Evolutionary conservation across 2,888 invertebrate species (phyloP), one percentile per base, ranked within the genome.

Genomic region (Steinernema carpocapsae): DNA sequence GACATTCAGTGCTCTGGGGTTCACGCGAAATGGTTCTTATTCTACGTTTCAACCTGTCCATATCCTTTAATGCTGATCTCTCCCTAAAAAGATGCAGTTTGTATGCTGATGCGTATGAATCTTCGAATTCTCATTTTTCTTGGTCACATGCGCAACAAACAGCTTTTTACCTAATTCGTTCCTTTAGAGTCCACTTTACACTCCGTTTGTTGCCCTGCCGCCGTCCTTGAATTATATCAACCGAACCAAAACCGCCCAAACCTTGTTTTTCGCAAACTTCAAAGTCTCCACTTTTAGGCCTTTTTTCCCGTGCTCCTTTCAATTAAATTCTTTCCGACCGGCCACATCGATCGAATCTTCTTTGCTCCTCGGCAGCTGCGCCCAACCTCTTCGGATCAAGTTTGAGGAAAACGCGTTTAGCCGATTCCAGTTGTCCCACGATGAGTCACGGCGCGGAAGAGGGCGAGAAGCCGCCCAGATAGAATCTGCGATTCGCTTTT

Each of bases 361-460:
- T 12, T 43, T 43, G 43, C 43, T 43, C n/a, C 37, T 37, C 3
- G 10, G 10, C 37, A 37, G 3, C 37, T 37, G 37, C 37, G 37
- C 37, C 37, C 4, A 37, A 37, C 37, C 37, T 37, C 17, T 14
- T 14, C 3, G 19, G 48, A n/a, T 48, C 48, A 48, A 48, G n/a
- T 48, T 48, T 48, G 48, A 48, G 48, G 48, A 17, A 48, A 48
- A 48, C 48, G 48, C 48, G 48, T 48, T 48, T 48, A 17, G 17
- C 48, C 4, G 24, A 29, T 32, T 64, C 64, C 64, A 64, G 64
- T 64, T 64, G 64, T 29, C 37, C 19, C 48, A 48, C 48, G 64
- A 64, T 64, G 64, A 64, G 64, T 64, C 64, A 64, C 64, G 32
- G 2, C 32, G 64, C 48, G 26, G 37, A 64, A 32, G 26, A 64